phyloP scores from a whole-genome alignment of 2,113 vertebrate genomes.

The Gymnorhina tibicen region DNA sequence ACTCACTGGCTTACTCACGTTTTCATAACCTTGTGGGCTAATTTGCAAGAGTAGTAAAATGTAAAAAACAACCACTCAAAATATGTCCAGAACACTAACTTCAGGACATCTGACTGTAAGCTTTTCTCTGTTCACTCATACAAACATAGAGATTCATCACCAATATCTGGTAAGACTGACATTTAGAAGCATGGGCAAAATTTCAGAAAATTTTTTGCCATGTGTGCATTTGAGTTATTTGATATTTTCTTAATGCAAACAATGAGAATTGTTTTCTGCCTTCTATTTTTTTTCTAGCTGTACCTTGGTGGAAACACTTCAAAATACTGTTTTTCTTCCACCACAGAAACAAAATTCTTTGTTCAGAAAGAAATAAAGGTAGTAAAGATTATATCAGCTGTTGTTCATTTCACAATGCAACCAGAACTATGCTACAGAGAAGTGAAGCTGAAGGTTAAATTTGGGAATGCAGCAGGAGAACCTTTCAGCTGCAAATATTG shows the following conservation, averaged over 20 bases:
- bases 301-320: neutral
- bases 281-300: neutral
- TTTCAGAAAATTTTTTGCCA: neutral
- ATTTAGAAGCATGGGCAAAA: neutral
- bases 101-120: neutral
- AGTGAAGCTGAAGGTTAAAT: slow-evolving; percentile 50
- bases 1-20: neutral
- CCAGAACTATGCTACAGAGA: neutral
- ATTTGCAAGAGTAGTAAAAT: neutral
- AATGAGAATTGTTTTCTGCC: neutral
- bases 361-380: neutral
- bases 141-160: neutral
- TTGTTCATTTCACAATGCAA: slow-evolving; percentile 43
- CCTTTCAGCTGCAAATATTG: slow-evolving; percentile 41
- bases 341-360: neutral
- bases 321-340: neutral
- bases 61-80: neutral
- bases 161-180: neutral
- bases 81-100: neutral
- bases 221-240: neutral
- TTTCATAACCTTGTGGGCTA: neutral
- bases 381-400: slow-evolving; percentile 1
- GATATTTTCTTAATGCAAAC: neutral
- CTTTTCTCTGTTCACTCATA: neutral
- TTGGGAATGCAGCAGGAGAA: slow-evolving; percentile 15